Percentiles rank a stretch among this genome's conserved stretches.
Conservation (phyloP, 2,888 invertebrate genomes). For the Eupeodes latifasciatus region DNA sequence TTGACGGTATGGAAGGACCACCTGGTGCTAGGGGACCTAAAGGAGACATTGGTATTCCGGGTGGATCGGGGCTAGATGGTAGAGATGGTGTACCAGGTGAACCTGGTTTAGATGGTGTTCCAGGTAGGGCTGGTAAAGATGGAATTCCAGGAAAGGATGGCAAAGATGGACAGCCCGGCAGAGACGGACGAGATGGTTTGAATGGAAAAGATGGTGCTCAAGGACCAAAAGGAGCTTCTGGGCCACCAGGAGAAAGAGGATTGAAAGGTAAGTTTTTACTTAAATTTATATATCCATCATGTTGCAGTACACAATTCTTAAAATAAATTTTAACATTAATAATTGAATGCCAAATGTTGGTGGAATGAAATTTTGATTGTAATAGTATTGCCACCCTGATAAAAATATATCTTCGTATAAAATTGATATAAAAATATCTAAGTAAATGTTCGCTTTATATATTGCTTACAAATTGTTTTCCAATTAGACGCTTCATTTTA, state of each 20-base stretch:
- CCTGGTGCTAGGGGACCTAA: conserved; percentile 83
- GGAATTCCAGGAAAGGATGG: conserved; percentile 92
- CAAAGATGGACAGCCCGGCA: conserved; percentile 86
- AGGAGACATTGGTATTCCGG: conserved; percentile 87
- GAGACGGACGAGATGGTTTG: conserved; percentile 86
- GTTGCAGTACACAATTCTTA: no score
- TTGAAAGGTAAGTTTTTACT: conserved; percentile 85
- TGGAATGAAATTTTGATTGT: no score
- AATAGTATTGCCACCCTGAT: no score
- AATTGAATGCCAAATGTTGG: no score
- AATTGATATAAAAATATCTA: no score
- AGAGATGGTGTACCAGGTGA: conserved; percentile 95
- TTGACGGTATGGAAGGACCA: conserved; percentile 83
- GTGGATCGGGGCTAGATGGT: conserved; percentile 91
- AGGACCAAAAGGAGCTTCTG: conserved; percentile 89
- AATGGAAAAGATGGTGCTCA: conserved; percentile 87
- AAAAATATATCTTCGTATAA: no score
- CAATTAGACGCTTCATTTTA: no score
- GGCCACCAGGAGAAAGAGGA: conserved; percentile 89
- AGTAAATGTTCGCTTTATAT: no score
- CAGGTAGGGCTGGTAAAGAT: conserved; percentile 93
- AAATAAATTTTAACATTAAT: no score
- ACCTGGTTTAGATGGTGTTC: conserved; percentile 92
- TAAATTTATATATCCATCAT: background rate
- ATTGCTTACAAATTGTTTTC: no score